phyloP scores from a whole-genome alignment of 2,797 vertebrate genomes.

The Gadopsis marmoratus region DNA sequence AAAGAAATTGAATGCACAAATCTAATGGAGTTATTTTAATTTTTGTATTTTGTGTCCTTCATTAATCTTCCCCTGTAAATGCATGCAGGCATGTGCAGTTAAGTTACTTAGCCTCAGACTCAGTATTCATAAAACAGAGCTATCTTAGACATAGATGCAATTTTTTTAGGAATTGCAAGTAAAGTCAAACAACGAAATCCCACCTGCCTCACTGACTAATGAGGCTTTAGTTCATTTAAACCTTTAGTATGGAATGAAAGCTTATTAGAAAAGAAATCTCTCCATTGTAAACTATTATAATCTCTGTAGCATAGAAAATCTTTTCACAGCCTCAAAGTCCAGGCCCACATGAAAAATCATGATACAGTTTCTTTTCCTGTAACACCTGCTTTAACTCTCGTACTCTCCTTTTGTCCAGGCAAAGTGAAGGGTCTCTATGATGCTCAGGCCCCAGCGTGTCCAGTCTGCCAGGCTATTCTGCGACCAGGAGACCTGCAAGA shows the following conservation, averaged over 20 bases:
- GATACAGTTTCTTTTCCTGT: not conserved
- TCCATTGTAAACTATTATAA: not conserved
- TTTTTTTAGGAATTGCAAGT: not conserved
- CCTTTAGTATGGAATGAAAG: not conserved
- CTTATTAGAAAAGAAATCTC: not conserved
- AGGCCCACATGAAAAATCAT: not conserved
- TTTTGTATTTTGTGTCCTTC: not conserved
- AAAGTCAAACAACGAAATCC: not conserved
- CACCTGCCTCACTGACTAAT: not conserved
- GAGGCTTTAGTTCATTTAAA: not conserved
- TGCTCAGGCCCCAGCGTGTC: constrained; percentile 92
- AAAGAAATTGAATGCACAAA: not conserved
- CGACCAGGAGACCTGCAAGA: constrained; percentile 93
- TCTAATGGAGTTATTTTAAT: not conserved
- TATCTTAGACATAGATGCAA: not conserved
- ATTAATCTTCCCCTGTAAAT: not conserved
- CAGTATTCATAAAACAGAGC: not conserved
- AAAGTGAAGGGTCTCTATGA: constrained; percentile 93
- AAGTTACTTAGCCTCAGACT: not conserved
- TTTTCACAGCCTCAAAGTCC: not conserved
- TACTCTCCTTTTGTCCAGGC: constrained; percentile 75
- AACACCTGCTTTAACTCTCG: not conserved
- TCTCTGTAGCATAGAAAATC: not conserved
- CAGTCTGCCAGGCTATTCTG: constrained; percentile 93
- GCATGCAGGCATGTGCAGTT: not conserved